Evolutionary conservation across 2,888 invertebrate species (phyloP).

Genomic region (Chalcis sispes): DNA sequence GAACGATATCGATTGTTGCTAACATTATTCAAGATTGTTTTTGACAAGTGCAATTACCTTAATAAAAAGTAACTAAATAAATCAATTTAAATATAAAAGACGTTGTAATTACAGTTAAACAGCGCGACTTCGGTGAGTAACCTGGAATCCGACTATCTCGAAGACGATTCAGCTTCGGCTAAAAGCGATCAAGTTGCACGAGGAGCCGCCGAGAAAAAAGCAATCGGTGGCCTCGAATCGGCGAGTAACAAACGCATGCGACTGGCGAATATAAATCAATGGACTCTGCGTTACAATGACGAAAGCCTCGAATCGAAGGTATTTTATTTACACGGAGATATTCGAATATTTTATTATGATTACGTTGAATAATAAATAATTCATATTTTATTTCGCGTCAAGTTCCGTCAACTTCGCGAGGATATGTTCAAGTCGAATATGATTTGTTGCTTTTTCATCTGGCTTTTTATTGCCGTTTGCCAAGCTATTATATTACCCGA

Average conservation of each 20-base stretch:
- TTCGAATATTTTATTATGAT: background rate
- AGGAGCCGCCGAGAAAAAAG: conserved; percentile 40
- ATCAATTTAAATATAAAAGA: background rate
- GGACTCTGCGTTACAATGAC: conserved; percentile 92
- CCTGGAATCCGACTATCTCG: conserved; percentile 72
- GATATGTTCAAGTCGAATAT: conserved; percentile 97
- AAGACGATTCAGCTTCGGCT: conserved; percentile 72
- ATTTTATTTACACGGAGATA: conserved; percentile 38
- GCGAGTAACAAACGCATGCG: conserved; percentile 93
- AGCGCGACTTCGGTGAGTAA: conserved; percentile 72
- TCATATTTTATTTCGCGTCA: conserved; percentile 63
- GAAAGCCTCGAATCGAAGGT: conserved; percentile 88
- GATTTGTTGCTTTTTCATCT: conserved; percentile 93
- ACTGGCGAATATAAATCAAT: conserved; percentile 88
- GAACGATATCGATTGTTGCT: too few relatives aligned
- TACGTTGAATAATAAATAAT: background rate
- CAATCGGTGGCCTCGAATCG: conserved; percentile 83
- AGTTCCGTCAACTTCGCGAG: conserved; percentile 91
- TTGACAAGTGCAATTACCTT: too few relatives aligned
- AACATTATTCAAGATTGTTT: too few relatives aligned
- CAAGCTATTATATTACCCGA: conserved; percentile 86
- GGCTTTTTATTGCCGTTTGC: conserved; percentile 90
- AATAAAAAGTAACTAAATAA: background rate
- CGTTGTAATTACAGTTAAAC: conserved; percentile 69
- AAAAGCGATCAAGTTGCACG: conserved; percentile 64